Evolutionary conservation across 2,113 vertebrate species (phyloP).

Genomic region (Thomomys bottae): DNA sequence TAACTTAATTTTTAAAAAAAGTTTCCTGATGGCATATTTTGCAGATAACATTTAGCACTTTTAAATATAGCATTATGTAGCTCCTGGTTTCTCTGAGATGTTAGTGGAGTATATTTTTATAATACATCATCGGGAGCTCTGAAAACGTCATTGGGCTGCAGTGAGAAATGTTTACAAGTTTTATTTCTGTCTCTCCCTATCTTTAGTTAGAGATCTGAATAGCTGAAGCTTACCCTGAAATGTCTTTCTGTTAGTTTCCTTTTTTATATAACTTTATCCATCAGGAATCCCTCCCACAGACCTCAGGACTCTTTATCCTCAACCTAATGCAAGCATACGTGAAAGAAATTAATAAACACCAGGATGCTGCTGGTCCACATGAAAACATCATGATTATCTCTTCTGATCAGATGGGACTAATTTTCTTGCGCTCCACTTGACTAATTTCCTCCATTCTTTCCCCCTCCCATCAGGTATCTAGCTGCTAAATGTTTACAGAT

Average conservation of each 20-base stretch:
- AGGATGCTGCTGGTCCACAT: neutral
- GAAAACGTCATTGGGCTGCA: slow-evolving; percentile 2
- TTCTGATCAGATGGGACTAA: slow-evolving; percentile 67
- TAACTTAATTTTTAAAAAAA: neutral
- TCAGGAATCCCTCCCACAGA: neutral
- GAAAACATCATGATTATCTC: slow-evolving; percentile 62
- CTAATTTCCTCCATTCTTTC: slow-evolving; percentile 48
- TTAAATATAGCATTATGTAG: neutral
- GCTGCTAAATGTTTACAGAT: slow-evolving; percentile 65
- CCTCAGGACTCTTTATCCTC: neutral
- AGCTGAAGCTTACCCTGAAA: neutral
- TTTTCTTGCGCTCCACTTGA: slow-evolving; percentile 64
- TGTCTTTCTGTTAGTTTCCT: neutral
- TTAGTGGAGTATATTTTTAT: neutral
- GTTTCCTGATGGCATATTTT: neutral
- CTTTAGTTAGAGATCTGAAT: slow-evolving; percentile 3
- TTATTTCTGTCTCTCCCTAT: neutral
- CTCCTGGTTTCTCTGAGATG: neutral
- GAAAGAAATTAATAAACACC: slow-evolving; percentile 48
- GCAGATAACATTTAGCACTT: neutral
- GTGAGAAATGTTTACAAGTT: neutral
- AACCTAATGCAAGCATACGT: neutral
- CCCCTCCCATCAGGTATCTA: neutral
- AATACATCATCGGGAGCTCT: neutral
- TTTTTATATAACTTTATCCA: neutral